phyloP scores from a whole-genome alignment of 2,113 vertebrate species.

The Mixornis gularis region DNA sequence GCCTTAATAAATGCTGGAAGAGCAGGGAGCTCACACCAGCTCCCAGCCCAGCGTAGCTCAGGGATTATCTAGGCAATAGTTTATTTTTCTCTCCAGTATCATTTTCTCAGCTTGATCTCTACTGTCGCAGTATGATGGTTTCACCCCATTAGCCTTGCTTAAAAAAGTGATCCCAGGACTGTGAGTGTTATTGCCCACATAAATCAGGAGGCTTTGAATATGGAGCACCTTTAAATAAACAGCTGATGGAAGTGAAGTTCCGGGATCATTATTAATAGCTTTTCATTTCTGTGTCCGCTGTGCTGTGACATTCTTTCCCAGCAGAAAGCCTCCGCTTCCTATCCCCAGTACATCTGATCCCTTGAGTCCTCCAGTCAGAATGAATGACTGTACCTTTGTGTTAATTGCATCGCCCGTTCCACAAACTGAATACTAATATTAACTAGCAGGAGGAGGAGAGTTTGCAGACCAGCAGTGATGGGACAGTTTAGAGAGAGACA shows the following conservation, averaged over 20 bases:
- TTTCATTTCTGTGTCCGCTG: conserved; percentile 78
- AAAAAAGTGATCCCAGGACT: conserved; percentile 72
- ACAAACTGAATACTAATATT: conserved; percentile 65
- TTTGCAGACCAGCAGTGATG: not conserved
- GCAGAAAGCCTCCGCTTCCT: conserved; percentile 70
- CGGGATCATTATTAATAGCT: conserved; percentile 82
- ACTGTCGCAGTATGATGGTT: conserved; percentile 66
- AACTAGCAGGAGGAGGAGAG: conserved; percentile 15
- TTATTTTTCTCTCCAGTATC: conserved; percentile 62
- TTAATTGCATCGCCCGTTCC: conserved; percentile 68
- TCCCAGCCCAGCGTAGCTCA: conserved; percentile 23
- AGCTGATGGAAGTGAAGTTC: conserved; percentile 81
- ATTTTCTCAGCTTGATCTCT: conserved; percentile 69
- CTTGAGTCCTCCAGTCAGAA: conserved; percentile 71
- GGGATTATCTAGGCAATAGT: conserved; percentile 58
- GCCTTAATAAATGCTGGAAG: conserved; percentile 40
- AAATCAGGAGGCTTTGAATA: conserved; percentile 76
- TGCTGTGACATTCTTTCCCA: conserved; percentile 78
- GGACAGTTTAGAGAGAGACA: not conserved
- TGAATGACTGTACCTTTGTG: conserved; percentile 75
- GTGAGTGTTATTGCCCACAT: conserved; percentile 75
- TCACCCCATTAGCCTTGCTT: conserved; percentile 79
- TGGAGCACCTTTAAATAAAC: conserved; percentile 82
- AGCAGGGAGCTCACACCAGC: conserved; percentile 3
- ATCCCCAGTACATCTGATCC: conserved; percentile 68